These are phyloP conservation scores for Ooceraea biroi DNA, from an alignment of 1,140 invertebrate genomes.

Conservation along the genomic window DNA sequence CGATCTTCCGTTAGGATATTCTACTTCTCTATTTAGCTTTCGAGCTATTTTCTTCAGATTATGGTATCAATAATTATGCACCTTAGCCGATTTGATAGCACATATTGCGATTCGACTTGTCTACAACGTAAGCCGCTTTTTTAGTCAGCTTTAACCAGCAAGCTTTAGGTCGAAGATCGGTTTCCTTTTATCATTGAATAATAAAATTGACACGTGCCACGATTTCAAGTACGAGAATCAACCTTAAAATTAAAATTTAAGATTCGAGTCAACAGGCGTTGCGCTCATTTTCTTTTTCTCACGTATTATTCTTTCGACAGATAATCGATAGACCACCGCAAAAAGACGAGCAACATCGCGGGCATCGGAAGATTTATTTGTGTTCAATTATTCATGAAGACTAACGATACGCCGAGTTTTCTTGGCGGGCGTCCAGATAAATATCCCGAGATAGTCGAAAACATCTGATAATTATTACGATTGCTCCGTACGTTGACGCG, in stretches of 20 bases:
- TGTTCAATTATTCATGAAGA: slow-evolving; percentile 57
- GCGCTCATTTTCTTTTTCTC: neutral
- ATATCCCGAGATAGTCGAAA: slow-evolving; percentile 18
- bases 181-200: neutral
- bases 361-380: slow-evolving; percentile 37
- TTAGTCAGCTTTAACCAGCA: neutral
- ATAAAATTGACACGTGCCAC: neutral
- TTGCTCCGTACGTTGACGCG: neutral
- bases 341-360: neutral
- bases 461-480: slow-evolving; percentile 43
- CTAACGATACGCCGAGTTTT: slow-evolving; percentile 31
- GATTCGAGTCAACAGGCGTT: neutral
- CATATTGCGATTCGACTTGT: neutral
- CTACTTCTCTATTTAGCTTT: neutral
- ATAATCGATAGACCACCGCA: slow-evolving; percentile 29
- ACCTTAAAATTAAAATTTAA: neutral
- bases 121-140: slow-evolving; percentile 22
- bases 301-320: neutral
- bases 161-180: neutral
- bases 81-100: slow-evolving; percentile 1
- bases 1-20: neutral
- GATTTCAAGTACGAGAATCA: neutral
- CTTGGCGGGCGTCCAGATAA: slow-evolving; percentile 41
- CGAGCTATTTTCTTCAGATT: slow-evolving; percentile 3
- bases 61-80: neutral